Evolutionary conservation across 1,140 invertebrate genomes (phyloP), one percentile per base, ranked within the genome.

Genomic region (Procambarus virginalis): DNA sequence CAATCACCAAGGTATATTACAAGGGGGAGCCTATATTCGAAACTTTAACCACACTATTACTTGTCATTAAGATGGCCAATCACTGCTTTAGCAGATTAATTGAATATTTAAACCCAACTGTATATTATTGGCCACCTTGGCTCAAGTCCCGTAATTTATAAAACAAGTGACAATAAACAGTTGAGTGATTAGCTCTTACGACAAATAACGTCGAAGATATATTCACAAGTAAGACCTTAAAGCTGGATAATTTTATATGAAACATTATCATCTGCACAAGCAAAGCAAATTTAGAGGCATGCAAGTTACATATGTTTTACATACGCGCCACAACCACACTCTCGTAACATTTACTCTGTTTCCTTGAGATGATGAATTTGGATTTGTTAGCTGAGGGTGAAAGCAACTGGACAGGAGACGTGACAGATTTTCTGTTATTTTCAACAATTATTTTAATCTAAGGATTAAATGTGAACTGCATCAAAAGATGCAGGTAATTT

Each of bases 331-430:
- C 60, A 64, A 64, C 17, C 60, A 20, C 20, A 64, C 60, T 64
- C 17, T 64, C 4, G 4, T 17, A 10, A n/a, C 17, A 34, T 34
- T 34, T 17, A 17, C 5, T n/a, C 48, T 22, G 14, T 55, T 81
- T 48, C 34, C 34, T 68, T 68, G 55, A 8, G 10, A n/a, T 79
- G 68, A 64, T 48, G 17, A 79, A 60, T 45, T 60, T 49, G 51
- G 22, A 84, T 45, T 58, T 51, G 80, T 89, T 84, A 89, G 88
- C 73, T 51, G 45, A 84, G 58, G 82, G 64, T 45, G 46, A 89
- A 89, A 89, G 81, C 88, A 84, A 82, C 88, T 89, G 88, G 88
- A 75, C 81, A 89, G 70, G 87, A 89, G 60, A 77, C 58, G 64
- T 88, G 86, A 88, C 86, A 88, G 48, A 64, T n/a, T 48, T 49